phyloP scores from a whole-genome alignment of 2,797 vertebrate genomes.

The Telmatherina bonti region DNA sequence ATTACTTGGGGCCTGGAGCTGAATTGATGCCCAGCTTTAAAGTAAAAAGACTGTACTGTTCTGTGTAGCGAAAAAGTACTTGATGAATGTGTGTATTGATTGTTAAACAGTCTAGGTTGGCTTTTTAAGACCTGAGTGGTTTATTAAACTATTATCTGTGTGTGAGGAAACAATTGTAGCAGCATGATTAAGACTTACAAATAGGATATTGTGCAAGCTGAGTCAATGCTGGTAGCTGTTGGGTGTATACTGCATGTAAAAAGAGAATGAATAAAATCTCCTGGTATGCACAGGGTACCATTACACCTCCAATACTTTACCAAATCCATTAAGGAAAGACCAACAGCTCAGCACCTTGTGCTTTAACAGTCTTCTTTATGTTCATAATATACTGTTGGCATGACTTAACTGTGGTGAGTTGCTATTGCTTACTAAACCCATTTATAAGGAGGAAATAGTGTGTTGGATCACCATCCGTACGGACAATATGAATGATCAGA shows the following conservation, averaged over 20 bases:
- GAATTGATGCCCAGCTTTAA: no score
- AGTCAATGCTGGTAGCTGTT: not conserved
- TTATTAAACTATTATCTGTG: not conserved
- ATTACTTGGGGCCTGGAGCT: no score
- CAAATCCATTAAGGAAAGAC: not conserved
- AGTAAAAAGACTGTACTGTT: no score
- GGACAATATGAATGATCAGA: slow-evolving; percentile 31
- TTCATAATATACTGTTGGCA: not conserved
- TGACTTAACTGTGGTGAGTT: not conserved
- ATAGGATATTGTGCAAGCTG: not conserved
- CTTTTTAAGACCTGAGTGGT: not conserved
- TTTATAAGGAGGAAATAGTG: slow-evolving; percentile 24
- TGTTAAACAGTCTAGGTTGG: no score
- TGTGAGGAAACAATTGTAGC: not conserved
- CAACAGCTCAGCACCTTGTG: not conserved
- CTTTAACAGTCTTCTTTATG: not conserved
- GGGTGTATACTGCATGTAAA: not conserved
- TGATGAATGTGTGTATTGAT: no score
- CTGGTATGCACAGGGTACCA: not conserved
- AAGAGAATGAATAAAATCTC: not conserved
- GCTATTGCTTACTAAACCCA: slow-evolving; percentile 29
- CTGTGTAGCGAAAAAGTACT: no score
- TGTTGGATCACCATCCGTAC: slow-evolving; percentile 34
- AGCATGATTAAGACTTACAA: no score
- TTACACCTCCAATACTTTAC: not conserved